Evolutionary conservation across 2,888 invertebrate species (phyloP), one percentile per base, ranked within the genome.

Genomic region (Cylindroiulus punctatus): DNA sequence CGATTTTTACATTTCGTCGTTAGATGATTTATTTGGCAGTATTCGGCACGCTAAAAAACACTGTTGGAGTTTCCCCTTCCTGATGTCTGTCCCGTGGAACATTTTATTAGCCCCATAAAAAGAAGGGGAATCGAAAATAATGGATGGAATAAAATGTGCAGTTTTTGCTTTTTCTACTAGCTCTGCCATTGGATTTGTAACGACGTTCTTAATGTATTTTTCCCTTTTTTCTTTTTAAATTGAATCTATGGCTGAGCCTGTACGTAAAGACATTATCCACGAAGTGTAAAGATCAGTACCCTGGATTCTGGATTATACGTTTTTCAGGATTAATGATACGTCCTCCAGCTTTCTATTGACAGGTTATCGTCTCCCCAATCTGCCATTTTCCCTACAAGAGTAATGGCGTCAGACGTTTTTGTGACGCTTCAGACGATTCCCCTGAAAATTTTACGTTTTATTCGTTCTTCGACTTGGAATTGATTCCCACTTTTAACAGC

Each of bases 81-180:
- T 57, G 57, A 22, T 22, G 22, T 26, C 22, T 65, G 65, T 65
- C 65, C 65, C 65, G 26, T 65, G 26, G n/a, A 65, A 22, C 22
- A 65, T 65, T 65, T 65, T 65, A 65, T 65, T 22, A n/a, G 8
- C 8, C 36, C 65, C 65, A 65, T 65, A 65, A 65, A 65, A 65
- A 36, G 36, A 26, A 26, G 26, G 65, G 26, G 26, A 65, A 8
- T 10, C 22, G 8, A 2, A 65, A 65, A 65, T 65, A 65, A 65
- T 65, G 26, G 65, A 22, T 26, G 22, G 4, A 65, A 65, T 65
- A 65, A 65, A 65, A 65, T 65, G 26, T 26, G 65, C 65, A 5
- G 26, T 65, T 65, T 65, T 65, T 65, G 65, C 65, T 65, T 65
- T n/a, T 65, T 65, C 65, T 65, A 26, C 65, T 65, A n/a, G n/a